Conservation (phyloP, 1,140 invertebrate genomes). For the Sminthurides bifidus region DNA sequence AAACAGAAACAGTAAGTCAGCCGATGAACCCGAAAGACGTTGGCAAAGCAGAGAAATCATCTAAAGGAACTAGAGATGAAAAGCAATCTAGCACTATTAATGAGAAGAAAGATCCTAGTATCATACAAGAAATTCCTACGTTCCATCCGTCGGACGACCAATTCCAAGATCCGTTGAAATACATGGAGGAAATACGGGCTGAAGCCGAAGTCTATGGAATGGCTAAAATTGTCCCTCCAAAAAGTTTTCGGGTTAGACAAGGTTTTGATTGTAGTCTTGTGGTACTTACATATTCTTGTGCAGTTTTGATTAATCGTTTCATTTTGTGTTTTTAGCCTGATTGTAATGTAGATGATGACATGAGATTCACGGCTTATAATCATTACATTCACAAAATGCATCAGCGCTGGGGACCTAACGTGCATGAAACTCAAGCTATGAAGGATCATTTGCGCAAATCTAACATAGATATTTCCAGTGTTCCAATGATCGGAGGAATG, state of each 20-base stretch:
- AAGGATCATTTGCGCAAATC: conserved; percentile 34
- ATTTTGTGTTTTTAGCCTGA: conserved; percentile 47
- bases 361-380: conserved; percentile 78
- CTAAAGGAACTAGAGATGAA: no score
- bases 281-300: conserved; percentile 7
- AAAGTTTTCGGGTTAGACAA: conserved; percentile 56
- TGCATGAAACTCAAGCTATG: conserved; percentile 73
- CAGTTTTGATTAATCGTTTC: conserved; percentile 2
- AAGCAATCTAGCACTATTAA: neutral
- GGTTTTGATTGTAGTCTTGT: conserved; percentile 4
- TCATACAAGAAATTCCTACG: conserved; percentile 58
- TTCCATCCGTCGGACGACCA: conserved; percentile 73
- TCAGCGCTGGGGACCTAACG: conserved; percentile 77
- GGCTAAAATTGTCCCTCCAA: conserved; percentile 77
- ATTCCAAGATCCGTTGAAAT: conserved; percentile 79
- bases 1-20: no score
- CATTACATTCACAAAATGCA: conserved; percentile 85
- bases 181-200: conserved; percentile 69
- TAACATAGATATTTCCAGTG: conserved; percentile 15
- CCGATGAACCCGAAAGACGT: no score
- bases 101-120: no score
- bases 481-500: conserved; percentile 60
- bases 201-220: conserved; percentile 72
- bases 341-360: conserved; percentile 70
- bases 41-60: no score